Evolutionary conservation across 1,140 invertebrate species (phyloP).

Genomic region (Drosophila ficusphila): DNA sequence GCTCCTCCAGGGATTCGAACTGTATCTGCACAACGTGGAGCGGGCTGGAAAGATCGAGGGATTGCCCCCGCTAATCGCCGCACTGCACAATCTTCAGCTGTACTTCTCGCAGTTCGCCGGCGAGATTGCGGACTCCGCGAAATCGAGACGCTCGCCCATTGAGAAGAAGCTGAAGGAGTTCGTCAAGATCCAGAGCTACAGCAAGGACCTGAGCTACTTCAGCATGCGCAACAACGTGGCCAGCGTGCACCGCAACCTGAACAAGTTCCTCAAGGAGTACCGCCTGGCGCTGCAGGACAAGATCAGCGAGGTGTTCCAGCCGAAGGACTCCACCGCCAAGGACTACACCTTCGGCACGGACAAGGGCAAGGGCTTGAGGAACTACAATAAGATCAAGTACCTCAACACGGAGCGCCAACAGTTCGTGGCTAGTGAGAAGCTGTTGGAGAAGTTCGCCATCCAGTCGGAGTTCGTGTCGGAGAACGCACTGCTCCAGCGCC

Average conservation of each 20-base stretch:
- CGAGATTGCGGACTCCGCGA: conserved; percentile 88
- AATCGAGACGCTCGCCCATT: conserved; percentile 89
- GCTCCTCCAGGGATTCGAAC: conserved; percentile 86
- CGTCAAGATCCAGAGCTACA: conserved; percentile 98
- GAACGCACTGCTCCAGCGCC: conserved; percentile 49
- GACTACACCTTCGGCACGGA: conserved; percentile 71
- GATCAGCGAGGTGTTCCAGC: conserved; percentile 80
- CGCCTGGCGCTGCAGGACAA: conserved; percentile 85
- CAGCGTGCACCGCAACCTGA: conserved; percentile 94
- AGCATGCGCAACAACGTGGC: conserved; percentile 94
- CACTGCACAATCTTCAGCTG: conserved; percentile 93
- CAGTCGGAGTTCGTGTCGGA: conserved; percentile 12
- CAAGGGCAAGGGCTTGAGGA: conserved; percentile 55
- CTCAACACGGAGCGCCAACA: conserved; percentile 52
- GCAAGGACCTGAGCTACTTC: conserved; percentile 96
- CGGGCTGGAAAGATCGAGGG: conserved; percentile 36
- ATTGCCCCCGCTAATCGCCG: conserved; percentile 85
- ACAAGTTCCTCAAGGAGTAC: conserved; percentile 94
- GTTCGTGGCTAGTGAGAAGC: conserved; percentile 64
- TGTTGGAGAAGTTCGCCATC: conserved; percentile 46
- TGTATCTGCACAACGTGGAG: conserved; percentile 69
- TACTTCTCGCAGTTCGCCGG: conserved; percentile 93
- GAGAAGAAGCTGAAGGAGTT: conserved; percentile 97
- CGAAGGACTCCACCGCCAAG: conserved; percentile 73
- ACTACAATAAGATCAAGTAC: conserved; percentile 55